These are phyloP conservation scores for Harmothoe impar DNA, from an alignment of 2,888 invertebrate genomes.

Conservation along the genomic window DNA sequence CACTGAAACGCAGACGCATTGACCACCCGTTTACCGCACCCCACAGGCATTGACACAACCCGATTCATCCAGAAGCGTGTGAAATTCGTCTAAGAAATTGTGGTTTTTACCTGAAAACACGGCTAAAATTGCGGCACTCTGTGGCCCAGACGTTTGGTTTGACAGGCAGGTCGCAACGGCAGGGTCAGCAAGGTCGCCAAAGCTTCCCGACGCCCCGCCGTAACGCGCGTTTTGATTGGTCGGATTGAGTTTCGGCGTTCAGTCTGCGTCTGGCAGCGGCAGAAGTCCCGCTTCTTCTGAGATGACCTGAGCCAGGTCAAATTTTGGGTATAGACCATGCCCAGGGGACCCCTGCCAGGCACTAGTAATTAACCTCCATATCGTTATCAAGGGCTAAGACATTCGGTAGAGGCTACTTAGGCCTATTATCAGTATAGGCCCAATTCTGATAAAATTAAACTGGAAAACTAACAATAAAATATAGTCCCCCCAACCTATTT, in stretches of 20 bases:
- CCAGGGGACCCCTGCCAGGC: too few species aligned
- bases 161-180: constrained; percentile 49
- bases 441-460: too few species aligned
- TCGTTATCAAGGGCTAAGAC: too few species aligned
- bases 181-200: constrained; percentile 46
- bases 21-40: background rate
- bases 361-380: too few species aligned
- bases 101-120: constrained; percentile 53
- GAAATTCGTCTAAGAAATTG: background rate
- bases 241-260: background rate
- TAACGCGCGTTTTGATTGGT: constrained; percentile 12
- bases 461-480: too few species aligned
- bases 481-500: too few species aligned
- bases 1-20: background rate
- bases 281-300: too few species aligned
- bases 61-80: background rate
- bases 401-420: too few species aligned
- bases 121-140: constrained; percentile 20
- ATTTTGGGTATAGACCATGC: too few species aligned
- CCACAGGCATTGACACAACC: background rate
- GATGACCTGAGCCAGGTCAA: too few species aligned
- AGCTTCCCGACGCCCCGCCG: background rate
- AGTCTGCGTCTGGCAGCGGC: too few species aligned
- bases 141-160: constrained; percentile 9
- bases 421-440: too few species aligned